phyloP scores from a whole-genome alignment of 2,113 vertebrate species.

The Passer domesticus region DNA sequence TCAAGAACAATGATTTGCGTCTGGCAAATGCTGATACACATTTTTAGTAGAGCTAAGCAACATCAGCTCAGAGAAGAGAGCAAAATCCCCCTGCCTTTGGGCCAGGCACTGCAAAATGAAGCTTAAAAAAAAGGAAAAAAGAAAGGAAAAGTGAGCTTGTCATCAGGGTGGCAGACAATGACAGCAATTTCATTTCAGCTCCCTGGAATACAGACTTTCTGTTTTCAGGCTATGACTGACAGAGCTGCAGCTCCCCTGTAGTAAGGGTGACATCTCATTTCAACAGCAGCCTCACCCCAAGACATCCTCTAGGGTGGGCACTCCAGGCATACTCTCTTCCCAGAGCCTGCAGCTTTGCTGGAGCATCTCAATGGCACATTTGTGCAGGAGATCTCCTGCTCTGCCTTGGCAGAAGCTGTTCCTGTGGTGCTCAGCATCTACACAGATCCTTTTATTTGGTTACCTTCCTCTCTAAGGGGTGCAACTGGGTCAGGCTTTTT shows the following conservation, averaged over 20 bases:
- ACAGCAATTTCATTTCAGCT: not conserved
- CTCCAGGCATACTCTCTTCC: not conserved
- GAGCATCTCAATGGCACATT: not conserved
- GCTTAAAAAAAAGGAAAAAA: not conserved
- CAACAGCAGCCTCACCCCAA: not conserved
- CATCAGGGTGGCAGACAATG: not conserved
- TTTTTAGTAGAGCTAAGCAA: constrained; percentile 20
- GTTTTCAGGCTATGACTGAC: not conserved
- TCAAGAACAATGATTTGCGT: not conserved
- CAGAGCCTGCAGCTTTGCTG: not conserved
- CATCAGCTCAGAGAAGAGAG: not conserved
- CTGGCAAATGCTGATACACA: not conserved
- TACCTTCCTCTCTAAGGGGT: not conserved
- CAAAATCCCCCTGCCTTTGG: not conserved
- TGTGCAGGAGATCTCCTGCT: not conserved
- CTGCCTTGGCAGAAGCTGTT: not conserved
- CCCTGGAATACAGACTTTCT: not conserved
- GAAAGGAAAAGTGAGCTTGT: not conserved
- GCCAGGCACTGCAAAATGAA: not conserved
- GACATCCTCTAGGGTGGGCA: not conserved
- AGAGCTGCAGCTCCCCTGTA: not conserved
- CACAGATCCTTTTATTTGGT: not conserved
- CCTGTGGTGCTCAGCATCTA: not conserved
- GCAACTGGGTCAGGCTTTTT: not conserved
- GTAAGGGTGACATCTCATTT: not conserved